Evolutionary conservation across 2,888 invertebrate species (phyloP).

Genomic region (Xylocampa areola): DNA sequence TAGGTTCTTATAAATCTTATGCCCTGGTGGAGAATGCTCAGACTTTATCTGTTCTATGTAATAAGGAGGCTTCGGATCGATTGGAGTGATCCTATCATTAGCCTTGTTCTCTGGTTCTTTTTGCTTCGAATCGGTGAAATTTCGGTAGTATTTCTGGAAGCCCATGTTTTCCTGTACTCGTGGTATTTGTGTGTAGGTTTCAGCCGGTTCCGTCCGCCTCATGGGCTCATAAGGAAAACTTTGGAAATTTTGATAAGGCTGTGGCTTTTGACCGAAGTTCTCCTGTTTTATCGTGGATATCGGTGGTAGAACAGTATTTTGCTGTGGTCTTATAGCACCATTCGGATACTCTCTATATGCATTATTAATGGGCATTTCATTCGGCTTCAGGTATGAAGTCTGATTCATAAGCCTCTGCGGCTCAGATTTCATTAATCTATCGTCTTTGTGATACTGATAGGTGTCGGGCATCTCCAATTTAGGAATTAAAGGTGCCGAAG

Average conservation of each 20-base stretch:
- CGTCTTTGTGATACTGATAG: conserved; percentile 83
- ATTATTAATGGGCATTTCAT: conserved; percentile 68
- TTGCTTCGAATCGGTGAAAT: conserved; percentile 68
- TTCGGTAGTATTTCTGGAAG: conserved; percentile 83
- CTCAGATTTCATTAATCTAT: conserved; percentile 76
- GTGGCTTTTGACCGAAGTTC: conserved; percentile 79
- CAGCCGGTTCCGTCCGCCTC: conserved; percentile 70
- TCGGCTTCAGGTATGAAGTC: conserved; percentile 70
- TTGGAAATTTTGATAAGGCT: conserved; percentile 78
- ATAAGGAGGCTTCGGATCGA: conserved; percentile 81
- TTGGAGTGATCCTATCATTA: conserved; percentile 61
- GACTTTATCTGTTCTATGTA: conserved; percentile 89
- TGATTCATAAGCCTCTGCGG: conserved; percentile 69
- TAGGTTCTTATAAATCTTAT: conserved; percentile 87
- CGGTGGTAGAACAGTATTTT: conserved; percentile 81
- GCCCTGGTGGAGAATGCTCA: conserved; percentile 87
- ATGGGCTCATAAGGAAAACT: conserved; percentile 73
- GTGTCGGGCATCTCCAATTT: conserved; percentile 85
- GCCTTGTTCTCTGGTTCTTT: conserved; percentile 68
- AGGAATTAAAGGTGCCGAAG: conserved; percentile 83
- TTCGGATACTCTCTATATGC: conserved; percentile 78
- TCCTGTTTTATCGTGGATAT: conserved; percentile 88
- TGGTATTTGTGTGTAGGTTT: conserved; percentile 73
- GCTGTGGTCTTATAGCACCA: conserved; percentile 70
- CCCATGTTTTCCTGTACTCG: conserved; percentile 79